Conservation (phyloP, 2,888 invertebrate genomes). For the Brachypalpus laphriformis region DNA sequence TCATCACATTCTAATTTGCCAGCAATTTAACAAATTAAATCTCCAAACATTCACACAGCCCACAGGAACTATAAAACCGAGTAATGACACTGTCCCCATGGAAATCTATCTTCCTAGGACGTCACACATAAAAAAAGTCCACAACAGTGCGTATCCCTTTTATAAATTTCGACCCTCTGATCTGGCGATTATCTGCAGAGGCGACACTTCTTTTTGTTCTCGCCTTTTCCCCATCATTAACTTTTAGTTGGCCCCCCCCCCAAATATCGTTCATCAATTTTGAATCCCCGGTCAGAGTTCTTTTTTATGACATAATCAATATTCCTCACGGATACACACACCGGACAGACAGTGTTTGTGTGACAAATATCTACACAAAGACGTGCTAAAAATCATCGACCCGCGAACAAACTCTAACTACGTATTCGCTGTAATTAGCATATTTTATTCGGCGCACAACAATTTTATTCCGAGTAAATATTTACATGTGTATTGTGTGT, state of each 20-base stretch:
- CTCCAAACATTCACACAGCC: constrained; percentile 31
- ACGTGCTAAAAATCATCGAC: constrained; percentile 59
- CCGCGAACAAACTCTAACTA: constrained; percentile 58
- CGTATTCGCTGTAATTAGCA: constrained; percentile 57
- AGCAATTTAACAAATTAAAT: constrained; percentile 61
- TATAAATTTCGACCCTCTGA: constrained; percentile 45
- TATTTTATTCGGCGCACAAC: constrained; percentile 15
- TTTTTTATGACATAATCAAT: constrained; percentile 55
- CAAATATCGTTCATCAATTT: background rate
- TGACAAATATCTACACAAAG: constrained; percentile 43
- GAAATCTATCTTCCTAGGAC: background rate
- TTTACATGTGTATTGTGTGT: constrained; percentile 12
- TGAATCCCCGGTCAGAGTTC: constrained; percentile 1
- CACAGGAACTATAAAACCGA: constrained; percentile 10
- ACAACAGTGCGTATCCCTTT: constrained; percentile 18
- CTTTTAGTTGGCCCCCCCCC: constrained; percentile 26
- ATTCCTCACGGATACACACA: constrained; percentile 1
- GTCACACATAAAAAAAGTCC: background rate
- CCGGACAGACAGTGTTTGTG: constrained; percentile 23
- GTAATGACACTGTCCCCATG: background rate
- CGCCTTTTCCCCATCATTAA: constrained; percentile 43
- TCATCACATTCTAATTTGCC: constrained; percentile 51
- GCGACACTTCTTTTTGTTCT: constrained; percentile 24
- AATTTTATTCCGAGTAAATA: constrained; percentile 44
- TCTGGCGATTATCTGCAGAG: constrained; percentile 8